These are phyloP conservation scores for Chaetophractus vellerosus DNA, from an alignment of 2,797 vertebrate genomes.

Conservation along the genomic window DNA sequence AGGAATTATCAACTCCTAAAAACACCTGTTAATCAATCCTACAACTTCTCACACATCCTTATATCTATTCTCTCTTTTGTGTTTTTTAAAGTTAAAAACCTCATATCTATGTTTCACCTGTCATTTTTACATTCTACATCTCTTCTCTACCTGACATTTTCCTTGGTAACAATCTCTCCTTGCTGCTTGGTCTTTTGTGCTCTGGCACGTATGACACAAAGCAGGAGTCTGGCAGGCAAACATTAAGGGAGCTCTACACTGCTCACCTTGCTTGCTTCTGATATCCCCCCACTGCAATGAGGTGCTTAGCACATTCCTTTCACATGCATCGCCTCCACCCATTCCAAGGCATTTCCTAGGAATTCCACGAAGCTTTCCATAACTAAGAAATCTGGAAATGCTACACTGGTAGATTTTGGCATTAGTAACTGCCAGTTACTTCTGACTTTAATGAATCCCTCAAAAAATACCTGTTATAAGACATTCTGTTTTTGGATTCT, in stretches of 20 bases:
- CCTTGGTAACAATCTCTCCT: background rate
- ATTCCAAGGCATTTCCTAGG: background rate
- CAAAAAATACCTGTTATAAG: background rate
- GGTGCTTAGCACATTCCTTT: background rate
- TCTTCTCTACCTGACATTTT: background rate
- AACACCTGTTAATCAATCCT: background rate
- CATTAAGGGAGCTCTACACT: accelerated
- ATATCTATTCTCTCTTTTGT: background rate
- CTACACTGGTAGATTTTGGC: background rate
- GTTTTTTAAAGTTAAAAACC: background rate
- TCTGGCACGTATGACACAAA: background rate
- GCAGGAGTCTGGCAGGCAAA: background rate
- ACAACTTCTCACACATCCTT: background rate
- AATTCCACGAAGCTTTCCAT: background rate
- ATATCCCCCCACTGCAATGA: background rate
- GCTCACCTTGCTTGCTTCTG: background rate
- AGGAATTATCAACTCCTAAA: background rate
- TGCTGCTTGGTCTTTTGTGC: background rate
- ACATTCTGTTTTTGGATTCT: background rate
- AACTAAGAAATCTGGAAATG: background rate
- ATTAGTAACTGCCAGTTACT: background rate
- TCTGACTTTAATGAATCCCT: conserved; percentile 1
- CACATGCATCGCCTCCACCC: background rate
- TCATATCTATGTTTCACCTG: background rate
- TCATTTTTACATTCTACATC: background rate